Evolutionary conservation across 2,797 vertebrate species (phyloP).

Genomic region (Buceros bicornis): DNA sequence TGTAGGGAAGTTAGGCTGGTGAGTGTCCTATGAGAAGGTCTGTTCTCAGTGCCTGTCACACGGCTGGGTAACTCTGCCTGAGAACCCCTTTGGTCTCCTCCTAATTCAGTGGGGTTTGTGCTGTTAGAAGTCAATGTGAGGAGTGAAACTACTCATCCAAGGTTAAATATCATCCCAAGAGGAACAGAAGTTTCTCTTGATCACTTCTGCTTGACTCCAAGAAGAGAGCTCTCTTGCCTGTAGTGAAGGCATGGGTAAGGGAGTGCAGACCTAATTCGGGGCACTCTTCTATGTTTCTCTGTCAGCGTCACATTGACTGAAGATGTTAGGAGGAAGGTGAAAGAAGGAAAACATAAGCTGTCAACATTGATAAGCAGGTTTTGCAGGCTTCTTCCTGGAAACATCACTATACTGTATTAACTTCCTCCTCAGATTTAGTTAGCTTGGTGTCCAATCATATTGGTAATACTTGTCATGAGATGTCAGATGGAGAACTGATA

Average conservation of each 20-base stretch:
- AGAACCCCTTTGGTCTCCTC: background rate
- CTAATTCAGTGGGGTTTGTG: background rate
- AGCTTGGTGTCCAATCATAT: background rate
- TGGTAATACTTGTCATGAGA: background rate
- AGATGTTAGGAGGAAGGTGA: background rate
- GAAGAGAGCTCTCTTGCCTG: background rate
- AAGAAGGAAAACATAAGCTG: background rate
- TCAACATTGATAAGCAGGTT: background rate
- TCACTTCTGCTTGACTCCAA: background rate
- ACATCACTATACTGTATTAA: background rate
- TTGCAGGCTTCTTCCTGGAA: background rate
- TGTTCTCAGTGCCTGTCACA: background rate
- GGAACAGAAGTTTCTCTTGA: background rate
- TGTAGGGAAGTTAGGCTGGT: background rate
- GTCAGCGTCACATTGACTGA: background rate
- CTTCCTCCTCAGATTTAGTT: background rate
- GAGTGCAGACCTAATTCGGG: background rate
- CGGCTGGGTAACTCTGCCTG: background rate
- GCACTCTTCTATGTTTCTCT: background rate
- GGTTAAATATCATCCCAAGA: background rate
- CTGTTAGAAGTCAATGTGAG: background rate
- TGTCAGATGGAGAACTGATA: background rate
- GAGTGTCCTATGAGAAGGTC: rapidly evolving
- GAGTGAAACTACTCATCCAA: background rate
- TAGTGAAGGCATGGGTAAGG: background rate